A percentile compares a stretch with the other conserved stretches of the same genome.
Evolutionary conservation across 2,113 vertebrate species (phyloP).

Genomic region (Girardinichthys multiradiatus): DNA sequence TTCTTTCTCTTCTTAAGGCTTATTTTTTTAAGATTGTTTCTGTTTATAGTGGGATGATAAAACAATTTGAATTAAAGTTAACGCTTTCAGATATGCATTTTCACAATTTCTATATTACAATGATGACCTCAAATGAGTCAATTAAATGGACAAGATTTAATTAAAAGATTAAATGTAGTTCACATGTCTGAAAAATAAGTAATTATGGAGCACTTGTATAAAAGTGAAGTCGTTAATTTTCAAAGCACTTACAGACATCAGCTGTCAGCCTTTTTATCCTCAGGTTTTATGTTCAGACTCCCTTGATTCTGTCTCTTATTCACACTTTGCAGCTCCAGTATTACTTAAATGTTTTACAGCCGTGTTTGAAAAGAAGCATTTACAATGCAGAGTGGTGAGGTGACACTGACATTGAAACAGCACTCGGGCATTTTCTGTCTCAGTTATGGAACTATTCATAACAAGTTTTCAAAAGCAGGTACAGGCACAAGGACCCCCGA

Average conservation of each 20-base stretch:
- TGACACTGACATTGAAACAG: conserved; percentile 41
- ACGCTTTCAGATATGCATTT: background rate
- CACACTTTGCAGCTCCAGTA: conserved; percentile 5
- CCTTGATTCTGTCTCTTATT: conserved; percentile 22
- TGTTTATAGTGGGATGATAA: background rate
- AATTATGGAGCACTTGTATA: background rate
- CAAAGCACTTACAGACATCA: conserved; percentile 10
- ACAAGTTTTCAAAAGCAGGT: conserved; percentile 37
- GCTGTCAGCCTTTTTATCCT: conserved; percentile 20
- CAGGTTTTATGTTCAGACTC: background rate
- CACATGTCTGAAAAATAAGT: background rate
- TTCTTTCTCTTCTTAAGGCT: no score
- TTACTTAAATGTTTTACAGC: conserved; percentile 2
- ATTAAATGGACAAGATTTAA: conserved; percentile 3
- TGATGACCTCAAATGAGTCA: background rate
- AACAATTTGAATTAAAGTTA: background rate
- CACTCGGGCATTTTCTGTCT: conserved; percentile 23
- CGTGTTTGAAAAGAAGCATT: conserved; percentile 32
- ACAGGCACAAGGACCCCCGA: conserved; percentile 37
- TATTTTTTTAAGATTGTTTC: no score
- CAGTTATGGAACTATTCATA: conserved; percentile 42
- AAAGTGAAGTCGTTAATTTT: background rate
- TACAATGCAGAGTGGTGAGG: conserved; percentile 19
- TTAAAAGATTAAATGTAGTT: conserved; percentile 5
- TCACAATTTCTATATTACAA: background rate